Evolutionary conservation across 2,113 vertebrate genomes (phyloP), one percentile per base, ranked within the genome.

Genomic region (Phalacrocorax carbo): DNA sequence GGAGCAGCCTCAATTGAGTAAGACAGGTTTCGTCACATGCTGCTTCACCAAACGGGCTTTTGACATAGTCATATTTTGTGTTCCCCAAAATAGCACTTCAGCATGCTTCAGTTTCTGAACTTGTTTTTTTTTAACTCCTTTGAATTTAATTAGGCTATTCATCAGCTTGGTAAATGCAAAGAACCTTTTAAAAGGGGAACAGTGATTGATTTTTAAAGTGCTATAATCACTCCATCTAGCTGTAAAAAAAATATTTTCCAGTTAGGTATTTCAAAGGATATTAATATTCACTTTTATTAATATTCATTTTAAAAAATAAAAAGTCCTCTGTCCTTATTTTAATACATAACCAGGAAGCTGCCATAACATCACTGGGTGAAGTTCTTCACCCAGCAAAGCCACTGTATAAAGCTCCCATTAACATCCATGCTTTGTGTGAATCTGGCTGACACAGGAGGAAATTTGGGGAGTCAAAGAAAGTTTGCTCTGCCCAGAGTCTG

Each of bases 131-230:
- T 61, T 82, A 92, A 93, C 83, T 93, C 72, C 80, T 95, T 93
- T 95, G 93, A 94, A 94, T 97, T 95, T 94, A 97, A 97, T 97
- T 95, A 97, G 91, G 81, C 54, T 94, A 94, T 97, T 97, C 93
- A 97, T 96, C 96, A 97, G 83, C 86, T 84, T 94, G 40, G 93
- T 91, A 96, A 97, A 95, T 91, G 94, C 73, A 91, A 92, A 94
- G 93, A 95, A 91, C 92, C 96, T 95, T 96, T 96, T 94, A 91
- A 95, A 96, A 85, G 62, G 68, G 62, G 86, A 96, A 85, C 34
- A 82, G 93, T 89, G 93, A 96, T 92, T 97, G 96, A 96, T 94
- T 93, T 95, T 94, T 94, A 92, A 96, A 97, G 83, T 86, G 83
- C 57, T 94, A 91, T 96, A 96, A 97, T 95, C 91, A 89, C 75